These are phyloP conservation scores for Tetramorium alpestre DNA, from an alignment of 1,140 invertebrate species.

Conservation along the genomic window DNA sequence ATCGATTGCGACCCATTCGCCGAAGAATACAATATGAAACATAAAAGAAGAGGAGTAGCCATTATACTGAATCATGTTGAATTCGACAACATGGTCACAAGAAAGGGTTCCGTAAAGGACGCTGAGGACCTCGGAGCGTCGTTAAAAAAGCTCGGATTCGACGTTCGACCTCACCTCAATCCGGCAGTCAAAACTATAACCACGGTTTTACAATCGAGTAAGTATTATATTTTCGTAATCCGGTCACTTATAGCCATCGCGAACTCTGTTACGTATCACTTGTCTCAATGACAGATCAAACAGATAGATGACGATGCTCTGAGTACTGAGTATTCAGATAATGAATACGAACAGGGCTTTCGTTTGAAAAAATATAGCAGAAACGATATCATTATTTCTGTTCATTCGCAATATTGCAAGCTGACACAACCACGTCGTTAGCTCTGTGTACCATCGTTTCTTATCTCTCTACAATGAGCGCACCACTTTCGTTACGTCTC, in stretches of 20 bases:
- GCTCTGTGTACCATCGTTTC: not conserved
- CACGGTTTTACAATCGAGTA: conserved; percentile 85
- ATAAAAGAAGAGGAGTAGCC: conserved; percentile 88
- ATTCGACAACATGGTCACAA: conserved; percentile 81
- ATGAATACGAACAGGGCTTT: not conserved
- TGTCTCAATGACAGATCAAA: conserved; percentile 2
- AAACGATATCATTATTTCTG: conserved; percentile 36
- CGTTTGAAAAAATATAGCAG: conserved; percentile 13
- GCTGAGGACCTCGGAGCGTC: conserved; percentile 77
- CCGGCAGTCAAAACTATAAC: conserved; percentile 84
- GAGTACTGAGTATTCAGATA: not conserved
- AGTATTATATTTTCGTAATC: conserved; percentile 38
- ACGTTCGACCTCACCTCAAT: conserved; percentile 87
- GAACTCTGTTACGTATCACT: not conserved
- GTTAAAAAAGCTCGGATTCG: conserved; percentile 86
- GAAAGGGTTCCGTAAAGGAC: conserved; percentile 85
- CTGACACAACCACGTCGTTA: conserved; percentile 24
- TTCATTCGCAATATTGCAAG: conserved; percentile 35
- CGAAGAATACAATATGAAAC: conserved; percentile 88
- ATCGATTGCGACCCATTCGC: conserved; percentile 61
- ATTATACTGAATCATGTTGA: conserved; percentile 91
- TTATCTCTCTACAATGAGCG: conserved; percentile 8
- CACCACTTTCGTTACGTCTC: not conserved
- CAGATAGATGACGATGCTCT: not conserved
- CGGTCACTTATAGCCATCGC: not conserved